Base-by-base conservation (phyloP, 1,140 invertebrate species). In the Trichonephila clavipes region DNA sequence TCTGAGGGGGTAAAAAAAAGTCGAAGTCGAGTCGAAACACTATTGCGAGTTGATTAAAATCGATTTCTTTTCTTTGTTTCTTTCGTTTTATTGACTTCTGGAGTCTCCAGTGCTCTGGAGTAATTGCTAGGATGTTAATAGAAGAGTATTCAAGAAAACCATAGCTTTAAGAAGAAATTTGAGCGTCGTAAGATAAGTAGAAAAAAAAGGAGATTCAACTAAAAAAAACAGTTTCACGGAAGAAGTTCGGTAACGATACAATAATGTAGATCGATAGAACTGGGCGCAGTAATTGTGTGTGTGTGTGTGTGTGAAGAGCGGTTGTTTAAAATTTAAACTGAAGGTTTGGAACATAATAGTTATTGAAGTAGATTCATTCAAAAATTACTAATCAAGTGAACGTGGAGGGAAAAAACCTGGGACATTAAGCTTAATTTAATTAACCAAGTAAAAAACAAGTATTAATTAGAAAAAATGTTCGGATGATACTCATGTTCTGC, bases 31-130 rank as follows among this genome's bases (percentile, higher is more conserved):
- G 66, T 44, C 62, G 66, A 89, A 89, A 69, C 87, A 72, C 58
- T 62, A 89, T 64, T 69, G 87, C 87, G 66, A 89, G 64, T 89
- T 89, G 87, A 89, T 89, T 89, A 89, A 89, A 77, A 89, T 89
- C 87, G 87, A 89, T 89, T 89, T 89, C 59, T 51, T 19, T 51
- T 83, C 82, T 69, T 69, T 72, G 87, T 89, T 62, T 62, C 28
- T 21, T 51, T 40, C 87, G n/a, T 28, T 89, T 89, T 89, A 89
- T 89, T 89, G 87, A 72, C 87, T 34, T 44, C 24, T 77, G 69
- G 24, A 40, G 69, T 69, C 87, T 69, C 87, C 87, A n/a, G 28
- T 89, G 87, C 24, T 66, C 24, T 12, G 40, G 18, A 62, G 64
- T 89, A 89, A 89, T 89, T 89, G 87, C 87, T 0, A 24, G 66